Evolutionary conservation across 1,140 invertebrate species (phyloP), one percentile per base, ranked within the genome.

Genomic region (Anoplolepis gracilipes): DNA sequence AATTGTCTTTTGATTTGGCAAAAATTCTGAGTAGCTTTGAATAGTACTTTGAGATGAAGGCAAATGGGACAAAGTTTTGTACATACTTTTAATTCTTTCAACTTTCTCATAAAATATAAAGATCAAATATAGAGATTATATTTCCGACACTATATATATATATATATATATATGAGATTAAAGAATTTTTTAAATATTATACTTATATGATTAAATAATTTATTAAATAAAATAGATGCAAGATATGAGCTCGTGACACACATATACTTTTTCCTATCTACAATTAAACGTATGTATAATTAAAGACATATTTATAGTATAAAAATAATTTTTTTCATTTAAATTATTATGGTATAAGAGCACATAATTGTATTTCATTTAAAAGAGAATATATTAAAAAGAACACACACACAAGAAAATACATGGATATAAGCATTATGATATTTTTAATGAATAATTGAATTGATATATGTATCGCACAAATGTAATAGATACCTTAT

Each of bases 401-500:
- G n/a, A 19, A 8, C n/a, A n/a, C n/a, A n/a, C n/a, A n/a, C n/a
- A 16, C 39, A 75, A 3, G 36, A 22, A 28, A 75, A 25, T 49
- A 5, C 25, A 53, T 33, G 16, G 3, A 46, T n/a, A 28, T 65
- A 49, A 57, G 5, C 2, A 33, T 8, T 19, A 62, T 11, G 16
- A 16, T 46, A 33, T 77, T 65, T 75, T 33, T 28, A 65, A 10
- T 19, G 6, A 62, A 28, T 16, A 13, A 5, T 16, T 4, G 3
- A 49, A 36, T 69, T 6, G 1, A 36, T 36, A 2, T 2, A 36
- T 67, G n/a, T 67, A 39, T 69, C 3, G 25, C 28, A 69, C 49
- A 67, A 39, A 67, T n/a, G 4, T 36, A 19, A 42, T 73, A 11
- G 22, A 95, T 95, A 99, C 98, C 96, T 98, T 98, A 92, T 97